Conservation (phyloP, 2,797 vertebrate genomes). For the Premnoplex brunnescens region DNA sequence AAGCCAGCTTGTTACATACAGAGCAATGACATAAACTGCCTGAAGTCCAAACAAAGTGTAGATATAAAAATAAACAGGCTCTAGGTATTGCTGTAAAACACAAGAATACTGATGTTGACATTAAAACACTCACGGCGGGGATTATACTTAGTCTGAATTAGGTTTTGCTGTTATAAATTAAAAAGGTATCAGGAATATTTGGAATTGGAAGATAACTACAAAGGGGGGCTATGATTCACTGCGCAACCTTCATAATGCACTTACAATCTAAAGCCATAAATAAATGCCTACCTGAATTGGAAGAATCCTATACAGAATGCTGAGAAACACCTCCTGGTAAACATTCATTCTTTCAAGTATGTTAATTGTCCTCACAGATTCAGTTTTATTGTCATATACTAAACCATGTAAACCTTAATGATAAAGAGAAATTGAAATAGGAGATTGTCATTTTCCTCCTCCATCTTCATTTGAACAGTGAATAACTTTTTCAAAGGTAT, state of each 20-base stretch:
- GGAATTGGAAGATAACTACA: slow-evolving; percentile 9
- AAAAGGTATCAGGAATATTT: slow-evolving; percentile 13
- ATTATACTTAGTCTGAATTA: neutral
- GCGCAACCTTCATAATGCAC: slow-evolving; percentile 26
- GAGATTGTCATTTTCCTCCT: slow-evolving; percentile 56
- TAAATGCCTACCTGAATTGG: slow-evolving; percentile 87
- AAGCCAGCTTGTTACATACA: slow-evolving; percentile 94
- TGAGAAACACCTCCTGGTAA: slow-evolving; percentile 96
- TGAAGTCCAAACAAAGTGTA: slow-evolving; percentile 97
- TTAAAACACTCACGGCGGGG: neutral
- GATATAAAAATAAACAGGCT: slow-evolving; percentile 98
- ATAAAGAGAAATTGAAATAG: slow-evolving; percentile 65
- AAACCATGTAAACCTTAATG: slow-evolving; percentile 87
- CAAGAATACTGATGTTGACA: slow-evolving; percentile 60
- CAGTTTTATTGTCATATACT: slow-evolving; percentile 96
- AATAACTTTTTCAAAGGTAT: slow-evolving; percentile 63
- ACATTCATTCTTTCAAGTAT: slow-evolving; percentile 97
- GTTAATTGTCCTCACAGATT: slow-evolving; percentile 96
- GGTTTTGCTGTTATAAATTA: slow-evolving; percentile 28
- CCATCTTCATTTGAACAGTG: slow-evolving; percentile 53
- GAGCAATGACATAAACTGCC: slow-evolving; percentile 89
- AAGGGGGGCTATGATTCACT: neutral
- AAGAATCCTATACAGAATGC: slow-evolving; percentile 88
- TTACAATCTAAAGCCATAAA: slow-evolving; percentile 42
- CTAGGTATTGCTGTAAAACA: slow-evolving; percentile 86